Evolutionary conservation across 1,140 invertebrate genomes (phyloP).

Genomic region (Prorops nasuta): DNA sequence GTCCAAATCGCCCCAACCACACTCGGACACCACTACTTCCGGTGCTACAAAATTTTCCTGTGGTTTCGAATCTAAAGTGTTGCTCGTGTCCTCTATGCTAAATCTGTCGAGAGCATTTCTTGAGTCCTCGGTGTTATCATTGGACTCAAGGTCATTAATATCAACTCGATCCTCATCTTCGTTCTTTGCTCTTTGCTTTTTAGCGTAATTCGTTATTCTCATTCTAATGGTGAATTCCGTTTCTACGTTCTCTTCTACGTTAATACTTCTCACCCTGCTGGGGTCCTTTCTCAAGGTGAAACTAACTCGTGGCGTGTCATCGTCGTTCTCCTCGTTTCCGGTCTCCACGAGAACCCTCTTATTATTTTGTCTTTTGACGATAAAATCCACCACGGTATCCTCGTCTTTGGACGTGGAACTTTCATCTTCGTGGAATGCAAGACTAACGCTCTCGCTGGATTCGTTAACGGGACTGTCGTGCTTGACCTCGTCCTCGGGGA

Average conservation of each 20-base stretch:
- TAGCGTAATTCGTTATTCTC: background rate
- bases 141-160: background rate
- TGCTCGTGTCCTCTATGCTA: background rate
- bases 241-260: conserved; percentile 1
- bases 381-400: conserved; percentile 22
- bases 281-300: conserved; percentile 20
- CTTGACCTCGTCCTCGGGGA: too few species aligned
- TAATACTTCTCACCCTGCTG: conserved; percentile 3
- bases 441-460: too few species aligned
- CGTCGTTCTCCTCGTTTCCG: conserved; percentile 15
- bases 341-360: background rate
- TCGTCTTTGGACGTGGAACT: conserved; percentile 7
- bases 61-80: background rate
- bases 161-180: background rate
- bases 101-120: background rate
- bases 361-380: conserved; percentile 4
- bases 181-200: background rate
- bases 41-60: conserved; percentile 4
- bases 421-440: too few species aligned
- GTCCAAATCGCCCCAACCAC: too few species aligned
- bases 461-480: too few species aligned
- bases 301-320: conserved; percentile 19
- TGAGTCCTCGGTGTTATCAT: background rate
- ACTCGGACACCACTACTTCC: conserved; percentile 13
- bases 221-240: conserved; percentile 10